phyloP scores from a whole-genome alignment of 2,113 vertebrate species.

The Cryptoleucopteryx plumbea region DNA sequence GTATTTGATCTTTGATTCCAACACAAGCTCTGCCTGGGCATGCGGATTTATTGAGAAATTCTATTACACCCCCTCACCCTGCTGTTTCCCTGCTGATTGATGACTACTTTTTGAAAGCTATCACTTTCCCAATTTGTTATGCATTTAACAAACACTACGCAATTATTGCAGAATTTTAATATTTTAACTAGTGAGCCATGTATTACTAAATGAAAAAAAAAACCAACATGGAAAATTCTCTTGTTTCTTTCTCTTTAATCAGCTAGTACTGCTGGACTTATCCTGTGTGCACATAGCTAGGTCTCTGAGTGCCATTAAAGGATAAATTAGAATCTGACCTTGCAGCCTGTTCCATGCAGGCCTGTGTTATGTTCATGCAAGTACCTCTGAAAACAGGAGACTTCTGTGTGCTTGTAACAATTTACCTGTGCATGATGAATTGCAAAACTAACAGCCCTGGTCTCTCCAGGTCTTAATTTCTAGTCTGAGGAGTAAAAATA shows the following conservation, averaged over 20 bases:
- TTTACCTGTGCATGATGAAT: background rate
- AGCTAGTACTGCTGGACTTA: background rate
- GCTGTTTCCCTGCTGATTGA: background rate
- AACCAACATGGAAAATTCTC: background rate
- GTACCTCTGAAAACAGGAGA: background rate
- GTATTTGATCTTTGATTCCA: background rate
- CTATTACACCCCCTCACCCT: background rate
- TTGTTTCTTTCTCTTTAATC: background rate
- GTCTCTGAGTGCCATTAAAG: background rate
- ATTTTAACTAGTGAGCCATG: background rate
- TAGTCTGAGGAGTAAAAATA: background rate
- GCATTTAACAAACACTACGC: background rate
- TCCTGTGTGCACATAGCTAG: background rate
- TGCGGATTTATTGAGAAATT: background rate
- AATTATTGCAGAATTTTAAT: background rate
- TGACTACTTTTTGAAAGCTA: background rate
- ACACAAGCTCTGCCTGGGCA: background rate
- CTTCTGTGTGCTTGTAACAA: background rate
- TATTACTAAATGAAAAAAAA: background rate
- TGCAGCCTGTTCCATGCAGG: background rate
- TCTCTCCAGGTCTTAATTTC: background rate
- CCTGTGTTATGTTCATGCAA: background rate
- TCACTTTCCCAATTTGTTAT: background rate
- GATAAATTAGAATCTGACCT: background rate
- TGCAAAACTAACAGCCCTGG: background rate